phyloP scores from a whole-genome alignment of 2,113 vertebrate genomes.

The Ginglymostoma cirratum region DNA sequence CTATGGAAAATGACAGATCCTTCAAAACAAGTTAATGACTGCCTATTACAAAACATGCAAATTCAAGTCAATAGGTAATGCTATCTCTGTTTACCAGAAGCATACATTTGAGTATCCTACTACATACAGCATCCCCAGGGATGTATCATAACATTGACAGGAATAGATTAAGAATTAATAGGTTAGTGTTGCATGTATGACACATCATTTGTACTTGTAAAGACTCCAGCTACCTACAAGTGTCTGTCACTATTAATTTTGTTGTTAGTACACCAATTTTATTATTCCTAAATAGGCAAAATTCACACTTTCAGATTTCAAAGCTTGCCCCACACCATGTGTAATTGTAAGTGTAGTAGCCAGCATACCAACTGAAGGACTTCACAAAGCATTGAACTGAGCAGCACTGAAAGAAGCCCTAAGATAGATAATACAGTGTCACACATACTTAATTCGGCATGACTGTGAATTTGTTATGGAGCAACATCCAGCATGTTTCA shows the following conservation, averaged over 20 bases:
- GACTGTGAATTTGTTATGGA: not conserved
- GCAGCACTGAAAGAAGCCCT: not conserved
- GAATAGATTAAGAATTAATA: conserved; percentile 35
- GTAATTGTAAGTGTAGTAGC: not conserved
- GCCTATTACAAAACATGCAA: conserved; percentile 16
- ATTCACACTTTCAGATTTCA: not conserved
- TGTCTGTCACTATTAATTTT: conserved; percentile 9
- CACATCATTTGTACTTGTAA: conserved; percentile 36
- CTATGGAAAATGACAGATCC: not conserved
- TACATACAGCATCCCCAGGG: not conserved
- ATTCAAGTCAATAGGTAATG: conserved; percentile 31
- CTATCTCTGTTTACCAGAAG: conserved; percentile 35
- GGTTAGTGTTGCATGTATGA: conserved; percentile 27
- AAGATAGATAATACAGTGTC: not conserved
- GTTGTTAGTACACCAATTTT: not conserved
- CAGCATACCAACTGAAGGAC: not conserved
- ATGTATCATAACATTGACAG: conserved; percentile 31
- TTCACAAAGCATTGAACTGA: not conserved
- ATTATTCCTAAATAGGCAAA: conserved; percentile 23
- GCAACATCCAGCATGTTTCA: not conserved
- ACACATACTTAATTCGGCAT: not conserved
- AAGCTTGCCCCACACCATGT: not conserved
- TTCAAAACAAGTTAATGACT: conserved; percentile 29
- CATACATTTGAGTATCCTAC: conserved; percentile 3
- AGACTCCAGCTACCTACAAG: conserved; percentile 19